These are phyloP conservation scores for Apteryx mantelli DNA, from an alignment of 2,113 vertebrate species.

Conservation along the genomic window DNA sequence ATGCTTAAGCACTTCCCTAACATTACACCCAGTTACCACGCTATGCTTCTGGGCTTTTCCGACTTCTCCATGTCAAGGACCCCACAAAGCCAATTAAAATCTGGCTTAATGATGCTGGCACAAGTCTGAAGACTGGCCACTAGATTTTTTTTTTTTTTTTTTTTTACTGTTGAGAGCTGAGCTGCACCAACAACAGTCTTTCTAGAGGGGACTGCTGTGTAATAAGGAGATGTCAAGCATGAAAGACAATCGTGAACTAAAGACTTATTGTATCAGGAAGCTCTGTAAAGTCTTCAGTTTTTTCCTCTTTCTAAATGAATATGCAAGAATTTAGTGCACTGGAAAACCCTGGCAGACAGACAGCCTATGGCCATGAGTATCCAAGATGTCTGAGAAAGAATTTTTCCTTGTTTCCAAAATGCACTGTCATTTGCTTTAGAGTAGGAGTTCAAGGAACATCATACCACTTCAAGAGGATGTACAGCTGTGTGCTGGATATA, in stretches of 20 bases:
- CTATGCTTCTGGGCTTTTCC: neutral
- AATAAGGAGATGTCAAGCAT: neutral
- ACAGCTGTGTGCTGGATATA: neutral
- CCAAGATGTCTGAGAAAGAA: neutral
- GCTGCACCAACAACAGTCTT: neutral
- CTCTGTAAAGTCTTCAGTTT: neutral
- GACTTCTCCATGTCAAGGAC: neutral
- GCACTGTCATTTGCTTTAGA: neutral
- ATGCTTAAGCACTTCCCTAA: neutral
- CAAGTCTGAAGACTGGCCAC: neutral
- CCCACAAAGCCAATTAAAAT: neutral
- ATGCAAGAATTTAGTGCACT: neutral
- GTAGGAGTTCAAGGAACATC: neutral
- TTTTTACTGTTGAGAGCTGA: too few relatives aligned
- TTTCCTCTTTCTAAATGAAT: neutral
- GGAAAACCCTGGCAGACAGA: neutral
- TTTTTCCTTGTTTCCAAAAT: neutral
- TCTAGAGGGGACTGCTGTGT: neutral
- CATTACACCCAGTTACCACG: neutral
- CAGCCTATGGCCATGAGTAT: neutral
- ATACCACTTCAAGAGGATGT: neutral
- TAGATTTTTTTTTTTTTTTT: neutral
- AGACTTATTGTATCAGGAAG: neutral
- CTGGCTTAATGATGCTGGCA: neutral
- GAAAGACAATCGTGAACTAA: neutral